phyloP scores from a whole-genome alignment of 1,140 invertebrate genomes.

The Melitaea cinxia region DNA sequence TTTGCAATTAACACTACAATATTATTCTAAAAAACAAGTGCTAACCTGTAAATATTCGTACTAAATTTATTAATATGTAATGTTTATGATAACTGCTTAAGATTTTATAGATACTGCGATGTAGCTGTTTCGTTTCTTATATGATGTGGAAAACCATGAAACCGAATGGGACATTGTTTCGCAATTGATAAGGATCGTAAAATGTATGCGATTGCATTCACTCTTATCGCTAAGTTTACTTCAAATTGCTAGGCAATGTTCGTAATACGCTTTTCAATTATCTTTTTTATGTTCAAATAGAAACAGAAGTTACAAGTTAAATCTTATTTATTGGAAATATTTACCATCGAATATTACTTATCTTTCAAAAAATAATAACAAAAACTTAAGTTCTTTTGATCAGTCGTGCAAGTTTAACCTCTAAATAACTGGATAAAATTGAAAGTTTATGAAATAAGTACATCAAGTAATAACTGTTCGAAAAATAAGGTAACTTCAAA shows the following conservation, averaged over 20 bases:
- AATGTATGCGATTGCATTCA: constrained; percentile 34
- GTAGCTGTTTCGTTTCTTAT: neutral
- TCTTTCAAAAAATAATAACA: neutral
- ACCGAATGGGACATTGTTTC: constrained; percentile 24
- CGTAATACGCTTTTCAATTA: neutral
- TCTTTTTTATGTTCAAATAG: too few species aligned
- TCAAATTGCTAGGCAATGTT: neutral
- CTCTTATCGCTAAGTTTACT: constrained; percentile 2
- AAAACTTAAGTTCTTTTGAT: neutral
- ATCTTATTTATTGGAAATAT: neutral
- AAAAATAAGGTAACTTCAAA: too few species aligned
- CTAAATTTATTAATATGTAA: too few species aligned
- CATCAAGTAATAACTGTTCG: too few species aligned
- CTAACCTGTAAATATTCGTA: neutral
- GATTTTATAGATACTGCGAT: neutral
- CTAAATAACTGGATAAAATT: neutral
- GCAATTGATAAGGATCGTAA: constrained; percentile 20
- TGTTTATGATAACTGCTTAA: too few species aligned
- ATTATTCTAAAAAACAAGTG: neutral
- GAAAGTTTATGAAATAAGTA: neutral
- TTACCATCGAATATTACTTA: neutral
- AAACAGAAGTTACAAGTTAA: too few species aligned
- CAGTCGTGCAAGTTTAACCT: neutral
- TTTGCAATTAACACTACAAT: neutral
- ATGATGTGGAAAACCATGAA: constrained; percentile 11